These are phyloP conservation scores for Drosophila eugracilis DNA, from an alignment of 1,140 invertebrate species.

Conservation along the genomic window DNA sequence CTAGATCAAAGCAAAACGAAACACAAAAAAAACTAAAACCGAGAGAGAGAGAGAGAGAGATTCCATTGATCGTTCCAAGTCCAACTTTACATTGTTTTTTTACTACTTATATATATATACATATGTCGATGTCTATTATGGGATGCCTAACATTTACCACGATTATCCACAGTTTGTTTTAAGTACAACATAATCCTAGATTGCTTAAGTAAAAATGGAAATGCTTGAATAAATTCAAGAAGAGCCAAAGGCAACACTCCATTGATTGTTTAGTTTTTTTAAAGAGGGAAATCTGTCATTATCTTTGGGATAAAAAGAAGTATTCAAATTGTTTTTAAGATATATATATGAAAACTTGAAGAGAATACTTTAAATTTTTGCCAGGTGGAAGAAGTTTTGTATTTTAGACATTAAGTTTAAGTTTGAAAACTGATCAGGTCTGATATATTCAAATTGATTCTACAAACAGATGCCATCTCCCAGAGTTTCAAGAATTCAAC, in stretches of 20 bases:
- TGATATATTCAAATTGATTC: background rate
- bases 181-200: constrained; percentile 42
- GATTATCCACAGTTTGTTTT: constrained; percentile 34
- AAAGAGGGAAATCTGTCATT: background rate
- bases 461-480: background rate
- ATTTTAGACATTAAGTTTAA: no score
- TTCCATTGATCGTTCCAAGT: constrained; percentile 42
- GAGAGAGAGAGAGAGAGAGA: background rate
- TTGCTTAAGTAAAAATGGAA: constrained; percentile 13
- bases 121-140: constrained; percentile 27
- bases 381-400: no score
- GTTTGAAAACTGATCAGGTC: no score
- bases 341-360: no score
- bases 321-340: background rate
- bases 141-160: constrained; percentile 12
- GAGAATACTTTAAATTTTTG: background rate
- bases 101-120: constrained; percentile 1
- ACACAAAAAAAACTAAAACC: constrained; percentile 9
- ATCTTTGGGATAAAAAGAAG: background rate
- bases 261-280: background rate
- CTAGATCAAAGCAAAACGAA: constrained; percentile 40
- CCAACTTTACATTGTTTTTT: constrained; percentile 31
- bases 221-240: constrained; percentile 51
- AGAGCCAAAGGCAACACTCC: constrained; percentile 38
- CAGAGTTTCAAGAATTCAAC: background rate